Evolutionary conservation across 2,113 vertebrate species (phyloP).

Genomic region (Psilopogon haemacephalus): DNA sequence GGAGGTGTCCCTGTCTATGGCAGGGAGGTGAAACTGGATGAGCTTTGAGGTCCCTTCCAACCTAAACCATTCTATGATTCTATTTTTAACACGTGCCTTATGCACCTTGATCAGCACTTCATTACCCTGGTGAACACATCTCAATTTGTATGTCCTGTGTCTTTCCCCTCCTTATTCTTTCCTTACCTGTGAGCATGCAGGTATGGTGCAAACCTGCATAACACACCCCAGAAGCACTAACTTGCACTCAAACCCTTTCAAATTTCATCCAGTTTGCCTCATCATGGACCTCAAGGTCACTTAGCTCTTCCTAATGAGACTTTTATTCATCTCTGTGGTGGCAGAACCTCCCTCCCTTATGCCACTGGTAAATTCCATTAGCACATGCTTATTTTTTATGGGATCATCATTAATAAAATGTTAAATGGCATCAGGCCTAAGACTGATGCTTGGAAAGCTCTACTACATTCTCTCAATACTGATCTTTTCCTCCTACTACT

Average conservation of each 20-base stretch:
- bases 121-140: not conserved
- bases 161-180: not conserved
- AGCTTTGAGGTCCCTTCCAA: too few species aligned
- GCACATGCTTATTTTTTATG: not conserved
- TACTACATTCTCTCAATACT: not conserved
- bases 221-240: not conserved
- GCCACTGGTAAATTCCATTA: constrained; percentile 32
- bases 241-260: not conserved
- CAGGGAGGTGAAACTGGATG: too few species aligned
- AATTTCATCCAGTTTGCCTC: not conserved
- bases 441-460: not conserved
- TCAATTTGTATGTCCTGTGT: not conserved
- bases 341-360: constrained; percentile 32
- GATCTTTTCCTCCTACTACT: not conserved
- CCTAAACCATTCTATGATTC: too few species aligned
- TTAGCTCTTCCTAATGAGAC: not conserved
- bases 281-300: constrained; percentile 9
- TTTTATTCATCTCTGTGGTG: not conserved
- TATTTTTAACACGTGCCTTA: not conserved
- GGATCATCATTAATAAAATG: not conserved
- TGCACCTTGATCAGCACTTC: accelerated
- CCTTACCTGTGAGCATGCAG: not conserved
- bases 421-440: not conserved
- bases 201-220: not conserved
- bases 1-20: too few species aligned